phyloP scores from a whole-genome alignment of 2,888 invertebrate species.

The Bimastos eiseni region DNA sequence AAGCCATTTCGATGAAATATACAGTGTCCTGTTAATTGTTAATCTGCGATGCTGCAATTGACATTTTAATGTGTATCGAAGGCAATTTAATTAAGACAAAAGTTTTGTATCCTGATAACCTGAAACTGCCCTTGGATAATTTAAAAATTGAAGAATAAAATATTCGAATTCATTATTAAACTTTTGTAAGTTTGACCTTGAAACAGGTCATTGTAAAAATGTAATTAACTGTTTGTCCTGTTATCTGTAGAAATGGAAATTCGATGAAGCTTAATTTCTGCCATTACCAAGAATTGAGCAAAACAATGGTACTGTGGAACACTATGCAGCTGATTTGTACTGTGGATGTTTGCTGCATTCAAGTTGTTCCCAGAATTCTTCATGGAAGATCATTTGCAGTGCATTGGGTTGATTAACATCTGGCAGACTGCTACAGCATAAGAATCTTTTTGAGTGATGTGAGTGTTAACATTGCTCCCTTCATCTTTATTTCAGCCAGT shows the following conservation, averaged over 20 bases:
- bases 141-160: neutral
- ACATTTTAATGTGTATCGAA: neutral
- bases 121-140: neutral
- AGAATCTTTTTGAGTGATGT: too few relatives aligned
- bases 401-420: too few relatives aligned
- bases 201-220: neutral
- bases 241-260: constrained; percentile 6
- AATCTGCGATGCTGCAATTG: neutral
- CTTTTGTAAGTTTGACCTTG: neutral
- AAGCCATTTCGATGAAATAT: neutral
- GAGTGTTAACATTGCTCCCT: too few relatives aligned
- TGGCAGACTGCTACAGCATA: too few relatives aligned
- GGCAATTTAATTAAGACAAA: neutral
- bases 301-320: neutral
- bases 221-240: neutral
- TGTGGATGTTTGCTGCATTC: neutral
- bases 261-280: neutral
- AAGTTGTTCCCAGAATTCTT: too few relatives aligned
- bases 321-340: neutral
- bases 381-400: too few relatives aligned
- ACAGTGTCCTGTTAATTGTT: neutral
- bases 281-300: neutral
- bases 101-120: neutral
- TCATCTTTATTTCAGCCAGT: too few relatives aligned
- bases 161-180: neutral